A percentile compares a stretch with the other conserved stretches of the same genome.
These are phyloP conservation scores for Saccopteryx bilineata DNA, from an alignment of 2,113 vertebrate genomes.

Conservation along the genomic window DNA sequence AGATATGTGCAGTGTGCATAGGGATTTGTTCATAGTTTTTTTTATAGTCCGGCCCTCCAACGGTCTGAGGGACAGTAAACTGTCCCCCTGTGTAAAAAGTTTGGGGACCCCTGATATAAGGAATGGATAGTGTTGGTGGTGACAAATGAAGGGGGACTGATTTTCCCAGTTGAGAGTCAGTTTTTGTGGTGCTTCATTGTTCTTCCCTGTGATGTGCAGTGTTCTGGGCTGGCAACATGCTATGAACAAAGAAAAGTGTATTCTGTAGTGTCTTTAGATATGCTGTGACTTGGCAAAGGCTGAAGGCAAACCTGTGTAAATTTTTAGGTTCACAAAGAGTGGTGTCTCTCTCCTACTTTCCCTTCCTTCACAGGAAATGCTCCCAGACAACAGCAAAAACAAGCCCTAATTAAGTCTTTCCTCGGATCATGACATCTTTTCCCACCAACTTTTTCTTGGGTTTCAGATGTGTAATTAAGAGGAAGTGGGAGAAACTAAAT, in stretches of 20 bases:
- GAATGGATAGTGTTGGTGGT: background rate
- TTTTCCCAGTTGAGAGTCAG: background rate
- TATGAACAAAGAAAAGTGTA: slow-evolving; percentile 36
- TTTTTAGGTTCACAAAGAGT: slow-evolving; percentile 45
- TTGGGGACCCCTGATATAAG: no score
- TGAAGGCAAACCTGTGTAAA: slow-evolving; percentile 48
- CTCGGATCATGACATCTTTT: background rate
- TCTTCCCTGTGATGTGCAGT: background rate
- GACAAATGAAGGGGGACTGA: background rate
- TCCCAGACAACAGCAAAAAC: slow-evolving; percentile 12
- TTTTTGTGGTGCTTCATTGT: background rate
- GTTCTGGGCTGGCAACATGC: slow-evolving; percentile 58
- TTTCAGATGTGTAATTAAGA: slow-evolving; percentile 66
- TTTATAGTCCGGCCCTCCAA: no score
- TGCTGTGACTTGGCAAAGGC: slow-evolving; percentile 58
- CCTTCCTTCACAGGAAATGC: slow-evolving; percentile 29
- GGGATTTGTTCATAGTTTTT: no score
- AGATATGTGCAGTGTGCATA: no score
- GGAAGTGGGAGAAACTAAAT: slow-evolving; percentile 34
- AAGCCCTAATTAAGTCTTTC: slow-evolving; percentile 71
- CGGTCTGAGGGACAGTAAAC: no score
- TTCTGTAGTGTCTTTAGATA: background rate
- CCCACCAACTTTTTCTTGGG: slow-evolving; percentile 38
- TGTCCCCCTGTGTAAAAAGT: no score
- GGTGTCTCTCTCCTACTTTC: background rate